A percentile compares a stretch with the other conserved stretches of the same genome.
These are phyloP conservation scores for Ctenoplectra terminalis DNA, from an alignment of 1,140 invertebrate genomes.

Conservation along the genomic window DNA sequence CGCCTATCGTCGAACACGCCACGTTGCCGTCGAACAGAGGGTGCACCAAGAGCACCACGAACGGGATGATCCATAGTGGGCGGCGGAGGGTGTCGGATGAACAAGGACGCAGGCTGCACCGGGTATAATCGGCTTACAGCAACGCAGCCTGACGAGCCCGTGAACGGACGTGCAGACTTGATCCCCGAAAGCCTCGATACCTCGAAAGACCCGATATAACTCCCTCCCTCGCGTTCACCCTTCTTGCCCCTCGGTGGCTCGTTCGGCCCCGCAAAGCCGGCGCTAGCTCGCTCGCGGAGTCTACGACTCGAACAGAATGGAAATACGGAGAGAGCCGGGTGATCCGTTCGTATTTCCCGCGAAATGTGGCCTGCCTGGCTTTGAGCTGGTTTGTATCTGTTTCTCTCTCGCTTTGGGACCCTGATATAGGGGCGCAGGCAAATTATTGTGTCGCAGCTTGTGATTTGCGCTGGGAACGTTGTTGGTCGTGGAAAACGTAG, in stretches of 20 bases:
- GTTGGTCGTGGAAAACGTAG: too few relatives aligned
- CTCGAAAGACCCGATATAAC: slow-evolving; percentile 51
- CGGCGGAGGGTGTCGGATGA: slow-evolving; percentile 9
- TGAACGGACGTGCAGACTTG: slow-evolving; percentile 67
- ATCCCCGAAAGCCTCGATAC: slow-evolving; percentile 62
- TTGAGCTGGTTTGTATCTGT: background rate
- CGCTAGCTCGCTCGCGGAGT: slow-evolving; percentile 7
- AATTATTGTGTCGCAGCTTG: background rate
- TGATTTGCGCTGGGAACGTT: too few relatives aligned
- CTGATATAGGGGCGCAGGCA: background rate
- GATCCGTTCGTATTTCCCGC: slow-evolving; percentile 46
- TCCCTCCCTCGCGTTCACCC: background rate
- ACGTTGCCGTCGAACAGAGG: background rate
- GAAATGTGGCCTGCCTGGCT: background rate
- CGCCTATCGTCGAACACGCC: slow-evolving; percentile 23
- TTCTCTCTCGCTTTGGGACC: background rate
- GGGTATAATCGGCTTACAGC: slow-evolving; percentile 69
- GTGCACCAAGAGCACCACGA: background rate
- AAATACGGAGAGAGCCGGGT: slow-evolving; percentile 5
- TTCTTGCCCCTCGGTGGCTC: background rate
- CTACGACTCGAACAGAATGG: slow-evolving; percentile 25
- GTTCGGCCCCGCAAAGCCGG: slow-evolving; percentile 4
- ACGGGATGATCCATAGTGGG: too few relatives aligned
- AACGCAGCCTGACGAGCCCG: slow-evolving; percentile 64
- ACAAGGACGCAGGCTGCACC: slow-evolving; percentile 32